These are phyloP conservation scores for Apogon talboti DNA, from an alignment of 2,797 vertebrate species.

Conservation along the genomic window DNA sequence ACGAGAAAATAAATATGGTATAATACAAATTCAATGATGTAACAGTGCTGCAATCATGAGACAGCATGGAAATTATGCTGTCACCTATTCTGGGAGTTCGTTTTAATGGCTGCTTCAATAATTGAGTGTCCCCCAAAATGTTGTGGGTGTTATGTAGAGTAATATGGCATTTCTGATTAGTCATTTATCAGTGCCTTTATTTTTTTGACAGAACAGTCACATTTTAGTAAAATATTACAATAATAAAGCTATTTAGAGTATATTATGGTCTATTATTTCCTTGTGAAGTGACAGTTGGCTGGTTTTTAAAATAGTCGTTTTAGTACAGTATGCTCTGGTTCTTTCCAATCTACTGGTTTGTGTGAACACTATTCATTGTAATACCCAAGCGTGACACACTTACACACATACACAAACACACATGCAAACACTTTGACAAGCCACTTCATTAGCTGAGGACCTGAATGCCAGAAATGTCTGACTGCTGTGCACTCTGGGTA, in stretches of 20 bases:
- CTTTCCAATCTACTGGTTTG: conserved; percentile 44
- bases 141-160: conserved; percentile 35
- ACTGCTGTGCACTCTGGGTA: conserved; percentile 59
- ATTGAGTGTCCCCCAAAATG: conserved; percentile 41
- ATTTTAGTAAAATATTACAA: conserved; percentile 20
- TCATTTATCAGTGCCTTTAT: conserved; percentile 58
- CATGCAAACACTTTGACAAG: conserved; percentile 43
- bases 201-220: conserved; percentile 28
- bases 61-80: conserved; percentile 59
- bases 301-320: conserved; percentile 7
- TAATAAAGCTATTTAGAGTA: conserved; percentile 19
- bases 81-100: conserved; percentile 55
- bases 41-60: conserved; percentile 51
- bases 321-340: background rate
- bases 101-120: conserved; percentile 47
- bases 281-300: conserved; percentile 8
- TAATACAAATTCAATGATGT: conserved; percentile 41
- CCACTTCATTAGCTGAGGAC: conserved; percentile 65
- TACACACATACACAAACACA: conserved; percentile 1
- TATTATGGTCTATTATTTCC: conserved; percentile 26
- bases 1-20: conserved; percentile 39
- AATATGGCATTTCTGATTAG: conserved; percentile 55
- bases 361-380: conserved; percentile 41
- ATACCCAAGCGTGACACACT: conserved; percentile 23
- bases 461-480: conserved; percentile 61